Base-by-base conservation (phyloP, 2,888 invertebrate genomes). In the Platycheirus rosarum region DNA sequence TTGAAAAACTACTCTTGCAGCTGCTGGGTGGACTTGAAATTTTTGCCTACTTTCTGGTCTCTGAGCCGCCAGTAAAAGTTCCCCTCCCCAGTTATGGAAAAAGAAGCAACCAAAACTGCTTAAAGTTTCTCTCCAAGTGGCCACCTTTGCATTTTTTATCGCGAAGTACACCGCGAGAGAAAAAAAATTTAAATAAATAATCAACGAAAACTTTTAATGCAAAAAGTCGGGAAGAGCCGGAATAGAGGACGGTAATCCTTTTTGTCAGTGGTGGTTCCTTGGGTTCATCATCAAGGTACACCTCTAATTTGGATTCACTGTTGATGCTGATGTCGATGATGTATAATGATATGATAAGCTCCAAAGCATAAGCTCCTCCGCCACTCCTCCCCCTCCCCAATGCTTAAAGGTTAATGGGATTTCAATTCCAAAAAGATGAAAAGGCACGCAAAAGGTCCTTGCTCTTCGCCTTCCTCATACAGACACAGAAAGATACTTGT, bases 311-410 rank as follows among this genome's bases (percentile, higher is more conserved):
- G 51, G 53, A 76, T 80, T 80, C 70, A 53, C 70, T 66, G 80
- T 32, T 35, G 51, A 42, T 26, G 53, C 26, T 62, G 75, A 65
- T 55, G 62, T 42, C 37, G 65, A 80, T 75, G 69, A 75, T 79
- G 74, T 65, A n/a, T n/a, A 32, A 80, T 70, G 79, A 80, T 69
- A 80, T 76, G 80, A 70, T 62, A 80, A 80, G 76, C 80, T 46
- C 13, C 26, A 40, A 20, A 60, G 70, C 44, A 51, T 75, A 40
- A 46, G 29, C 37, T 9, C 8, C 3, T 13, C 23, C 14, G 9
- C 9, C 23, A 0, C 26, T 0, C 14, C 8, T 16, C 42, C n/a
- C 29, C 37, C 18, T n/a, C 3, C 35, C 68, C 20, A 44, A 35
- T 49, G 29, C 68, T 71, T 51, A 73, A 76, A 77, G 77, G 77